Conservation (phyloP, 1,140 invertebrate species). For the Oncopodura yosiiana region DNA sequence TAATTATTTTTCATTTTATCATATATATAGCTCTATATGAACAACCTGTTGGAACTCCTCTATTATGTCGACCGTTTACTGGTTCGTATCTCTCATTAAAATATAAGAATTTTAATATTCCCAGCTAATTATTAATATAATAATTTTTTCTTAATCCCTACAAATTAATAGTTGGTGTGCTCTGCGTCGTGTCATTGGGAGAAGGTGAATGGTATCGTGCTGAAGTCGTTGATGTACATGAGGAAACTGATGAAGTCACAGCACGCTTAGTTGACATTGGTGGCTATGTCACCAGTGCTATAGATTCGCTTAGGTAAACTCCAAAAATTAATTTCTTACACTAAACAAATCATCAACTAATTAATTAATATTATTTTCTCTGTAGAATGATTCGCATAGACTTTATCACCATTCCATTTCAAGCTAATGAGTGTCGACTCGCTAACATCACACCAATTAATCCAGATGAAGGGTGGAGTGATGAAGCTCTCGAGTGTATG, state of each 20-base stretch:
- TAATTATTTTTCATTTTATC: too few species aligned
- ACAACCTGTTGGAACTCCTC: slow-evolving; percentile 41
- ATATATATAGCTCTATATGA: slow-evolving; percentile 44
- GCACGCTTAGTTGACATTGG: slow-evolving; percentile 89
- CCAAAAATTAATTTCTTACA: slow-evolving; percentile 31
- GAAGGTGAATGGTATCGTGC: slow-evolving; percentile 72
- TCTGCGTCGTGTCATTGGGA: slow-evolving; percentile 73
- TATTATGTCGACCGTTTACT: slow-evolving; percentile 45
- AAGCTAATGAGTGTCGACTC: slow-evolving; percentile 86
- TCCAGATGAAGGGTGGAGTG: slow-evolving; percentile 58
- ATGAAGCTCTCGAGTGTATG: slow-evolving; percentile 63
- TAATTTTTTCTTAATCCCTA: too few species aligned
- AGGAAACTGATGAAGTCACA: slow-evolving; percentile 51
- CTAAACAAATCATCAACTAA: too few species aligned
- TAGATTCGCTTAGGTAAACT: slow-evolving; percentile 50
- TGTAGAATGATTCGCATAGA: slow-evolving; percentile 85
- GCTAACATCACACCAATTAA: slow-evolving; percentile 74
- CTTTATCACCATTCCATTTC: slow-evolving; percentile 86
- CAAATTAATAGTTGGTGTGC: slow-evolving; percentile 74
- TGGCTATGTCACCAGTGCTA: slow-evolving; percentile 70
- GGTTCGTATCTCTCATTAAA: slow-evolving; percentile 36
- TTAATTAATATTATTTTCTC: too few species aligned
- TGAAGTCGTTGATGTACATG: slow-evolving; percentile 55
- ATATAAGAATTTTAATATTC: background rate
- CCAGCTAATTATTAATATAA: background rate